phyloP scores from a whole-genome alignment of 2,888 invertebrate genomes.

The Tiliacea aurago region DNA sequence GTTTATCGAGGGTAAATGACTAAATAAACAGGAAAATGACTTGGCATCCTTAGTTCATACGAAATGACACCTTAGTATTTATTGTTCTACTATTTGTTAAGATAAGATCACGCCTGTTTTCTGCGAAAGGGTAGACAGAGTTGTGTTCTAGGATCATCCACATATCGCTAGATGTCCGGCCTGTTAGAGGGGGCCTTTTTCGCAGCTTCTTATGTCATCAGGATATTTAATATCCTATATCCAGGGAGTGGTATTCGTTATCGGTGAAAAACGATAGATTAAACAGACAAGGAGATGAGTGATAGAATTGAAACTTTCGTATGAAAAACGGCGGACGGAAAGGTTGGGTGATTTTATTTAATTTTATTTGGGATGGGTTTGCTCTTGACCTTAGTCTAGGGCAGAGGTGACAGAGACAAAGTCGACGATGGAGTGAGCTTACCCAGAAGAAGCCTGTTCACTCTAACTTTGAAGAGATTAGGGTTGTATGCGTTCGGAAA shows the following conservation, averaged over 20 bases:
- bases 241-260: background rate
- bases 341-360: too few relatives aligned
- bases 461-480: too few relatives aligned
- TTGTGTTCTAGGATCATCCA: background rate
- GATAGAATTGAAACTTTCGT: background rate
- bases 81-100: slow-evolving; percentile 20
- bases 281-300: too few relatives aligned
- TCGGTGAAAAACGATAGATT: background rate
- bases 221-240: background rate
- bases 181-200: background rate
- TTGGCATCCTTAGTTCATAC: slow-evolving; percentile 8
- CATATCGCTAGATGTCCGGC: background rate
- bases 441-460: too few relatives aligned
- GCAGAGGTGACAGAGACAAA: too few relatives aligned
- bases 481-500: too few relatives aligned
- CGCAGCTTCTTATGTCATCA: too few relatives aligned
- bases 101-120: background rate
- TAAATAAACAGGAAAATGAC: slow-evolving; percentile 48
- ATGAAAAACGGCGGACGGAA: background rate
- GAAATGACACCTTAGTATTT: slow-evolving; percentile 22
- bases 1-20: slow-evolving; percentile 39
- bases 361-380: too few relatives aligned
- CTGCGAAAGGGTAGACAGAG: background rate
- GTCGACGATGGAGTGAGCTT: too few relatives aligned
- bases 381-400: too few relatives aligned